phyloP scores from a whole-genome alignment of 1,140 invertebrate species.

The Apolygus lucorum region DNA sequence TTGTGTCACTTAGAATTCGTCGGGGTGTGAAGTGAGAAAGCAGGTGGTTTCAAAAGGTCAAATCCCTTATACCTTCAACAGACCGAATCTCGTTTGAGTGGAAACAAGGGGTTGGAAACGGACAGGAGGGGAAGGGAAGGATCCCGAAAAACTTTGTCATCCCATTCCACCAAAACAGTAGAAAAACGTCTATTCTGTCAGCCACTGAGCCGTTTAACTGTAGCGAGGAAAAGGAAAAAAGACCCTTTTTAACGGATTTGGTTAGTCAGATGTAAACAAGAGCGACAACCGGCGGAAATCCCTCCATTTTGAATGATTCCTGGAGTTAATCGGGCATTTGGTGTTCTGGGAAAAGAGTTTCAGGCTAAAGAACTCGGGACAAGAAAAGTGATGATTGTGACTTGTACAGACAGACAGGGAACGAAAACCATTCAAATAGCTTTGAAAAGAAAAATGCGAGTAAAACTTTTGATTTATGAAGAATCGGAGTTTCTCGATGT shows the following conservation, averaged over 20 bases:
- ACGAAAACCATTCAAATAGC: too few relatives aligned
- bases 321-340: neutral
- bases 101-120: neutral
- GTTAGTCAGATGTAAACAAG: conserved; percentile 15
- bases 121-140: neutral
- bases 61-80: conserved; percentile 9
- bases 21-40: conserved; percentile 14
- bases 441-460: too few relatives aligned
- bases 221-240: neutral
- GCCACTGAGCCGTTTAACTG: conserved; percentile 5
- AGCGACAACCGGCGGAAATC: neutral
- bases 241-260: conserved; percentile 8
- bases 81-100: conserved; percentile 1
- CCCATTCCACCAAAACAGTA: neutral
- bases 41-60: conserved; percentile 15
- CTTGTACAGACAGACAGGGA: too few relatives aligned
- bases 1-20: conserved; percentile 10
- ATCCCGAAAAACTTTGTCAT: conserved; percentile 7
- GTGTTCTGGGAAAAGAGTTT: neutral
- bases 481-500: too few relatives aligned
- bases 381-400: too few relatives aligned
- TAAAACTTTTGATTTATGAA: too few relatives aligned
- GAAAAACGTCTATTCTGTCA: neutral
- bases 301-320: neutral
- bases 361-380: too few relatives aligned